These are phyloP conservation scores for Hepsetus odoe DNA, from an alignment of 2,113 vertebrate genomes.

Conservation along the genomic window DNA sequence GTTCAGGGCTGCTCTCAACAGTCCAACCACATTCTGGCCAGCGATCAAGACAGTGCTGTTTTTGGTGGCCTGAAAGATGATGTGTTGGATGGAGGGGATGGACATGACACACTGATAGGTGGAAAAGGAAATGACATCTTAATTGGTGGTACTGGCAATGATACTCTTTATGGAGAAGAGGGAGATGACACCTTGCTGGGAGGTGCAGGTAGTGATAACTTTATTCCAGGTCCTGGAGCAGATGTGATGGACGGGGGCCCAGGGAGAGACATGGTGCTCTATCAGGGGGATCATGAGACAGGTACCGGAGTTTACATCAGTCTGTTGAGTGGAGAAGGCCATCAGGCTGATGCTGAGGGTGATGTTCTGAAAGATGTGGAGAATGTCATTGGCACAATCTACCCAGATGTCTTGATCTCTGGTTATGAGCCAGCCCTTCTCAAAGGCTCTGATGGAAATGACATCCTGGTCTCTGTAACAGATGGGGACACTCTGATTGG, in stretches of 20 bases:
- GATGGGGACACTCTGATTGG: constrained; percentile 62
- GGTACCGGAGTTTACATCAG: constrained; percentile 64
- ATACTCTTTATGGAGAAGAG: constrained; percentile 62
- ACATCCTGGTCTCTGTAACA: constrained; percentile 56
- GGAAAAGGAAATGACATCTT: constrained; percentile 59
- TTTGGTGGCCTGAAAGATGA: constrained; percentile 57
- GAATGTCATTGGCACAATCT: constrained; percentile 61
- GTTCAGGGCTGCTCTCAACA: constrained; percentile 56
- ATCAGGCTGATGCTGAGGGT: constrained; percentile 54
- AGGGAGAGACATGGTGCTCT: constrained; percentile 63
- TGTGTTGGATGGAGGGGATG: constrained; percentile 56
- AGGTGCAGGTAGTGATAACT: constrained; percentile 52
- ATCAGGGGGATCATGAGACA: constrained; percentile 49
- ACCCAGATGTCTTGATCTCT: constrained; percentile 57
- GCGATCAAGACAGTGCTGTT: constrained; percentile 51
- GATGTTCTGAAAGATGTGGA: constrained; percentile 65
- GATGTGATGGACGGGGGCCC: constrained; percentile 63
- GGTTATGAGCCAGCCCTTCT: constrained; percentile 62
- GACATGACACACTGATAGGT: constrained; percentile 61
- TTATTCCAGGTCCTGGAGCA: constrained; percentile 60
- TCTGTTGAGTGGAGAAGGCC: constrained; percentile 58
- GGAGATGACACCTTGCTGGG: constrained; percentile 62
- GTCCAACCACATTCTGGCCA: constrained; percentile 59
- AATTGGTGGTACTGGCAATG: constrained; percentile 56
- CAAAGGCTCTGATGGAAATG: constrained; percentile 61